Conservation (phyloP, 2,113 vertebrate genomes). For the Anolis carolinensis region DNA sequence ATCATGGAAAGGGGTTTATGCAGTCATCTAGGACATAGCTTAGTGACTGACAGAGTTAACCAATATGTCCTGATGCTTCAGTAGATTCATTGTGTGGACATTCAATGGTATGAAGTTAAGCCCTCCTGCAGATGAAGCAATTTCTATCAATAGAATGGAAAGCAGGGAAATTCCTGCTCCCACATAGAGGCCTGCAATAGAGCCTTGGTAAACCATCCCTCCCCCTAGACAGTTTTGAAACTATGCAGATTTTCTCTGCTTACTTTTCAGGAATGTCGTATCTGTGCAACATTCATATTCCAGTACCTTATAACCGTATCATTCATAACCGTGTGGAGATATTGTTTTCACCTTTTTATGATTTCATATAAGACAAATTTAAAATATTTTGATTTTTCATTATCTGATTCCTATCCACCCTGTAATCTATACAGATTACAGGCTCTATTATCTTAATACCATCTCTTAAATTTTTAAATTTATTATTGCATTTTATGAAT, state of each 20-base stretch:
- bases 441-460: slow-evolving; percentile 18
- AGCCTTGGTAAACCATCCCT: background rate
- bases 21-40: background rate
- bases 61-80: background rate
- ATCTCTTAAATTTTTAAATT: slow-evolving; percentile 20
- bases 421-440: background rate
- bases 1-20: background rate
- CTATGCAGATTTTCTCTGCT: no score
- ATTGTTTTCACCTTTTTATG: background rate
- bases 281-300: background rate
- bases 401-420: background rate
- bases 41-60: background rate
- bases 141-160: background rate
- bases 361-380: background rate
- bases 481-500: background rate
- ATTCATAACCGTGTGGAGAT: background rate
- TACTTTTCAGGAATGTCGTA: background rate
- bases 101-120: background rate
- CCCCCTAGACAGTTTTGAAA: no score
- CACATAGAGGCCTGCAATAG: background rate
- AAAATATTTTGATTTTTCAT: background rate
- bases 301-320: background rate
- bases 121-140: background rate
- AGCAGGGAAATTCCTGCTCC: background rate
- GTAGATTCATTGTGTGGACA: background rate